A percentile compares a stretch with the other conserved stretches of the same genome.
phyloP scores from a whole-genome alignment of 2,113 vertebrate species.

The Platysternon megacephalum region DNA sequence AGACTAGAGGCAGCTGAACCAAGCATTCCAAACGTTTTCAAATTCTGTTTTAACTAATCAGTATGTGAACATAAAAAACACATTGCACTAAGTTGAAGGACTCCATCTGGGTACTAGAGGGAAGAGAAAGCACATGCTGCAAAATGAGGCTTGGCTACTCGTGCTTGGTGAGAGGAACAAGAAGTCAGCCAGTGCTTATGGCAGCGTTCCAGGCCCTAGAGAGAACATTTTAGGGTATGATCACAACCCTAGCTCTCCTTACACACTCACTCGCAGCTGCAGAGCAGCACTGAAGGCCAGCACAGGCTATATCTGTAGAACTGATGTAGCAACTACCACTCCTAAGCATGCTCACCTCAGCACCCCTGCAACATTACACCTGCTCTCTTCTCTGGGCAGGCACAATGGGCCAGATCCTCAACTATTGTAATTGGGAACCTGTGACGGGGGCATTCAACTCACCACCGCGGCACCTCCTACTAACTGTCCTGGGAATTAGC shows the following conservation, averaged over 20 bases:
- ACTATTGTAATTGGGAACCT: background rate
- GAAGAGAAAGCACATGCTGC: too few species aligned
- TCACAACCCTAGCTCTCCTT: background rate
- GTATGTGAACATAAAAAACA: background rate
- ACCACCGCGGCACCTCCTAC: too few species aligned
- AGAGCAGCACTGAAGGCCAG: background rate
- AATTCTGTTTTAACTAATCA: constrained; percentile 32
- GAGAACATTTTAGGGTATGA: background rate
- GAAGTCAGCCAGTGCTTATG: too few species aligned
- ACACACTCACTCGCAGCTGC: too few species aligned
- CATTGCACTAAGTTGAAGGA: too few species aligned
- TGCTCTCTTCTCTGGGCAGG: background rate
- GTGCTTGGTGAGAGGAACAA: too few species aligned
- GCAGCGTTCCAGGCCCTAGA: too few species aligned
- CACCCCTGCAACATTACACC: background rate
- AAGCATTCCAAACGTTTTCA: background rate
- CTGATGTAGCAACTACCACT: background rate
- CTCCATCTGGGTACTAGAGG: too few species aligned
- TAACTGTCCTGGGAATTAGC: too few species aligned
- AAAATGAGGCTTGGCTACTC: too few species aligned
- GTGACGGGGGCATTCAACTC: too few species aligned
- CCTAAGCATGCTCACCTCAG: background rate
- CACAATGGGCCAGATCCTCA: background rate
- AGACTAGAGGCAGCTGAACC: constrained; percentile 43
- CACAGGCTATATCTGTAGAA: background rate